phyloP scores from a whole-genome alignment of 2,888 invertebrate species.

The Sarcophaga variegata region DNA sequence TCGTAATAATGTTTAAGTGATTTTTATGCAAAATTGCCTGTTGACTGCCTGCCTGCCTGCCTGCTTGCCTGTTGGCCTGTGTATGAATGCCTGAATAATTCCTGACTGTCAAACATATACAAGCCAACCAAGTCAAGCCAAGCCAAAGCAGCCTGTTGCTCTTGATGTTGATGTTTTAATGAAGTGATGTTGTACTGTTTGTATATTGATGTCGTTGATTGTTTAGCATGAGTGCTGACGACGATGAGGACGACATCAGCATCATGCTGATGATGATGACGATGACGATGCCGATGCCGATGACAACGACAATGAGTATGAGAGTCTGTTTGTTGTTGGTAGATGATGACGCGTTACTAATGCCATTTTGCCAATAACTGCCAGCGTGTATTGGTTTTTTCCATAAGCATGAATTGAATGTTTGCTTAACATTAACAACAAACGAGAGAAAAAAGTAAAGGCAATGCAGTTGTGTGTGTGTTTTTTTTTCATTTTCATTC shows the following conservation, averaged over 20 bases:
- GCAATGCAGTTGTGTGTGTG: slow-evolving; percentile 22
- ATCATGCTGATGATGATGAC: background rate
- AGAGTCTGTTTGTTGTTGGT: slow-evolving; percentile 36
- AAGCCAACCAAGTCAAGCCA: background rate
- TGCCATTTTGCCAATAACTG: slow-evolving; percentile 56
- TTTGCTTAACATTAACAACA: slow-evolving; percentile 5
- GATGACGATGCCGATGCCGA: slow-evolving; percentile 31
- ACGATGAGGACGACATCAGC: slow-evolving; percentile 8
- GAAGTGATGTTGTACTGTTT: slow-evolving; percentile 64
- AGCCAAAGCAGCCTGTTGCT: slow-evolving; percentile 45
- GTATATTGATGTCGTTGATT: slow-evolving; percentile 64
- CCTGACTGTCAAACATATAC: background rate
- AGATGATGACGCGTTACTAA: slow-evolving; percentile 66
- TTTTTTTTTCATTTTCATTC: background rate
- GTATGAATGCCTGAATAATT: slow-evolving; percentile 59
- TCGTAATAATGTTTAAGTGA: slow-evolving; percentile 67
- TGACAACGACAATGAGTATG: slow-evolving; percentile 33
- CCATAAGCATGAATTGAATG: slow-evolving; percentile 52
- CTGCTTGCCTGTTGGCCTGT: slow-evolving; percentile 4
- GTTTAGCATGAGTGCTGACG: slow-evolving; percentile 47
- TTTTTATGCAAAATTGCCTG: slow-evolving; percentile 74
- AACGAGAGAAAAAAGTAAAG: background rate
- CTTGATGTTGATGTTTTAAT: slow-evolving; percentile 67
- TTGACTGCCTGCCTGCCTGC: slow-evolving; percentile 41
- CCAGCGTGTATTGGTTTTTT: slow-evolving; percentile 36